Base-by-base conservation (phyloP, 2,113 vertebrate genomes). In the Alces alces region DNA sequence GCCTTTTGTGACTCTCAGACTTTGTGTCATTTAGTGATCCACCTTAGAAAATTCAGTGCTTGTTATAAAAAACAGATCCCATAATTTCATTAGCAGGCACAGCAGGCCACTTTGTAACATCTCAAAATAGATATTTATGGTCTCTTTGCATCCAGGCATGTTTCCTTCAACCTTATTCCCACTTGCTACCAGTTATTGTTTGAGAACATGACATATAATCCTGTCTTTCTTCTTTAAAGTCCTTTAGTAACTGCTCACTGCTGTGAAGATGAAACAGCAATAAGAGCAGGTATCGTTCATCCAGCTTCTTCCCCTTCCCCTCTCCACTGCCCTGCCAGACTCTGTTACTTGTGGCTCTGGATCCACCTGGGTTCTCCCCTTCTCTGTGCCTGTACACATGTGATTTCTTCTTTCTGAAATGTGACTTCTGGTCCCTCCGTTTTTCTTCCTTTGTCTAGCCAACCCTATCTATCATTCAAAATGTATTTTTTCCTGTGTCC, bases 41-140 rank as follows among this genome's bases (percentile, higher is more conserved):
- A 80, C 79, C 28, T 54, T 80, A 94, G 87, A 87, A 84, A 93
- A 92, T 66, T 25, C 25, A 33, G 1, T 85, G 33, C 17, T 93
- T 84, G 11, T 95, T 93, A 52, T 84, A 43, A 43, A 93, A 95
- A 85, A 60, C 61, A 80, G n/a, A 93, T 89, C 17, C 54, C 43
- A 28, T 92, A 86, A 89, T 87, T 90, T 96, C 23, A 43, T 96
- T 88, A 88, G 45, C n/a, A 91, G 79, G 23, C 33, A 21, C 70
- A 92, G 33, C 25, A 82, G n/a, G n/a, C 89, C 60, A 54, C 23
- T 82, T 76, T 93, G 15, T 86, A 97, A 83, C 70, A 89, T 95
- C 66, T 95, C 78, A 89, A 39, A 86, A 30, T 54, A n/a, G 30
- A 3, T 57, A 60, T 70, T 96, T 90, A 7, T 88, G 57, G 54